phyloP scores from a whole-genome alignment of 2,113 vertebrate species.

The Nymphicus hollandicus region DNA sequence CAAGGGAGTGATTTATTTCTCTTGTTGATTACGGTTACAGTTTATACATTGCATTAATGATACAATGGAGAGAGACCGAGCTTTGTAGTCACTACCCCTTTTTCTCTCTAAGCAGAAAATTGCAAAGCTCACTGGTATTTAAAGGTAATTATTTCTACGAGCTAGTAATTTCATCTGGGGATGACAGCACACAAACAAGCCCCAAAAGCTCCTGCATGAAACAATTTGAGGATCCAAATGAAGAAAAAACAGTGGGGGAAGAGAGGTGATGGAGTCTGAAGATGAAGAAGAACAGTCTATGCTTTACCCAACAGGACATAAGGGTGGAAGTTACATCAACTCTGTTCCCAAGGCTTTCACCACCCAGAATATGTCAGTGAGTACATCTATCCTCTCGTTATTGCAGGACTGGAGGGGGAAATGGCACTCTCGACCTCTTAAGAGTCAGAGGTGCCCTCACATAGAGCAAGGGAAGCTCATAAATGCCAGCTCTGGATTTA shows the following conservation, averaged over 20 bases:
- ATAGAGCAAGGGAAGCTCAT: not conserved
- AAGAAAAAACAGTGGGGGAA: not conserved
- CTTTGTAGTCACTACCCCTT: not conserved
- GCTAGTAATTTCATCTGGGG: not conserved
- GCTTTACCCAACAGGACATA: accelerated
- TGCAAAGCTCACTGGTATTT: conserved; percentile 10
- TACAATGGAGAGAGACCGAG: not conserved
- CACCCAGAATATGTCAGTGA: not conserved
- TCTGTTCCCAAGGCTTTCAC: not conserved
- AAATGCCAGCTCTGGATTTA: not conserved
- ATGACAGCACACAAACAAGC: not conserved
- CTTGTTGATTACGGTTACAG: not conserved
- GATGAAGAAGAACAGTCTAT: not conserved
- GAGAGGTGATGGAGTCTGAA: not conserved
- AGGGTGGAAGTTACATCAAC: not conserved
- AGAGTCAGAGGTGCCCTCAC: not conserved
- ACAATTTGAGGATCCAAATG: not conserved
- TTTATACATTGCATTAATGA: not conserved
- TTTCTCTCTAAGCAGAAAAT: not conserved
- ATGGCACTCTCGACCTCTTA: not conserved
- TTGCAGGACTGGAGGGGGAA: not conserved
- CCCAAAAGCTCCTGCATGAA: not conserved
- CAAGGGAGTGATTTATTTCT: not conserved
- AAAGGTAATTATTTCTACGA: not conserved
- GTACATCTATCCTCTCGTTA: not conserved